A percentile compares a stretch with the other conserved stretches of the same genome.
These are phyloP conservation scores for Eledone cirrhosa DNA, from an alignment of 2,888 invertebrate genomes.

Conservation along the genomic window DNA sequence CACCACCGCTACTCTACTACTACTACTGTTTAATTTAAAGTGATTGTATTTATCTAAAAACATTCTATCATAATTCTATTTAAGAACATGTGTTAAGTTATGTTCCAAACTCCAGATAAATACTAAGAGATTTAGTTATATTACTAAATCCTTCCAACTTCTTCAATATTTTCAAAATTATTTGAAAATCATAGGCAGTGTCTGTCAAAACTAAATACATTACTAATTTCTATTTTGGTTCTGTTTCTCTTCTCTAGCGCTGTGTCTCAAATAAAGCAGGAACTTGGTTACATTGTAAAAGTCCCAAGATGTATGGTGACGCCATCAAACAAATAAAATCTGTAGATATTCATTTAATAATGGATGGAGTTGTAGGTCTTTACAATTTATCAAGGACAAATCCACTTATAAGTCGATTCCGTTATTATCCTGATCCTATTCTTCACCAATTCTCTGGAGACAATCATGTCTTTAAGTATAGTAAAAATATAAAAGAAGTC, in stretches of 20 bases:
- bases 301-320: background rate
- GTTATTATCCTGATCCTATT: constrained; percentile 62
- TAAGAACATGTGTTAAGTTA: too few relatives aligned
- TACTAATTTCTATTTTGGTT: background rate
- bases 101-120: too few relatives aligned
- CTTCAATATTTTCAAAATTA: too few relatives aligned
- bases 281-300: background rate
- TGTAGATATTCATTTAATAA: constrained; percentile 45
- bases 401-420: constrained; percentile 45
- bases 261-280: constrained; percentile 20
- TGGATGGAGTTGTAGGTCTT: constrained; percentile 62
- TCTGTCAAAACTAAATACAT: too few relatives aligned
- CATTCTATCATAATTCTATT: too few relatives aligned
- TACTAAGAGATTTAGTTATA: too few relatives aligned
- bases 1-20: too few relatives aligned
- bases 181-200: too few relatives aligned
- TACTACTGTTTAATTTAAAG: too few relatives aligned
- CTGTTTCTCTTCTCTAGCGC: constrained; percentile 9
- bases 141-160: too few relatives aligned
- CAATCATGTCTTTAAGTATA: constrained; percentile 41
- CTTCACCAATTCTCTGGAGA: constrained; percentile 45
- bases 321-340: background rate
- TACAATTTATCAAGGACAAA: constrained; percentile 34
- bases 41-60: too few relatives aligned
- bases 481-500: constrained; percentile 46